These are phyloP conservation scores for Enteromius radiatus DNA, from an alignment of 2,797 vertebrate species.

Conservation along the genomic window DNA sequence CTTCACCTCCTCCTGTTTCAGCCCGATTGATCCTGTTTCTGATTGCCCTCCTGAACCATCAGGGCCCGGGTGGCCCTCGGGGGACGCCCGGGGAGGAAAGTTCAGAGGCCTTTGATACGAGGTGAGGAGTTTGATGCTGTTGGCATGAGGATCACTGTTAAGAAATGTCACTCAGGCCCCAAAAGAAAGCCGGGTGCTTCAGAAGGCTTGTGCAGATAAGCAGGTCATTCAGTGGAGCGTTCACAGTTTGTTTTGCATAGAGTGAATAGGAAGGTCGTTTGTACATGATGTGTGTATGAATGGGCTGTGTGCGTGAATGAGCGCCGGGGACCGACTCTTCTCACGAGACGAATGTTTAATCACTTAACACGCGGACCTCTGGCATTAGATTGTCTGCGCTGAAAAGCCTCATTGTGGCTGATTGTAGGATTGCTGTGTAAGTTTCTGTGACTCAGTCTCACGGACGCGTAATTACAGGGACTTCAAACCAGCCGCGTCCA, in stretches of 20 bases:
- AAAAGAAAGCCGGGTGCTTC: conserved; percentile 34
- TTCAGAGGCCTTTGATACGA: conserved; percentile 47
- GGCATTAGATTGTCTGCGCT: conserved; percentile 8
- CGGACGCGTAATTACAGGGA: conserved; percentile 22
- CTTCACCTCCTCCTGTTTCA: conserved; percentile 50
- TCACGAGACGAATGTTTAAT: conserved; percentile 10
- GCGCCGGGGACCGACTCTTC: not conserved
- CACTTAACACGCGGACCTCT: conserved; percentile 24
- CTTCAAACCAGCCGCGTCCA: not conserved
- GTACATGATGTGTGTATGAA: conserved; percentile 22
- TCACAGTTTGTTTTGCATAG: conserved; percentile 39
- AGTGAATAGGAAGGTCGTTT: conserved; percentile 34
- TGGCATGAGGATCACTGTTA: conserved; percentile 41
- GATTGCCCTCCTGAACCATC: conserved; percentile 65
- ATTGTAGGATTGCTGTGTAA: conserved; percentile 28
- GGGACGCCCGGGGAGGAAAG: conserved; percentile 41
- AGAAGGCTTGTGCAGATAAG: conserved; percentile 23
- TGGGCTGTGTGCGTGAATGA: conserved; percentile 28
- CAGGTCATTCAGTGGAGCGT: conserved; percentile 18
- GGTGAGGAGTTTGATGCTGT: conserved; percentile 20
- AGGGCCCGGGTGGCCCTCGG: conserved; percentile 53
- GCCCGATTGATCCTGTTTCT: conserved; percentile 65
- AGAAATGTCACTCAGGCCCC: conserved; percentile 57
- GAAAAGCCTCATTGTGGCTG: conserved; percentile 32
- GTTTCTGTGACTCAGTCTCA: conserved; percentile 21